These are phyloP conservation scores for Temnothorax curvispinosus DNA, from an alignment of 1,140 invertebrate genomes.

Conservation along the genomic window DNA sequence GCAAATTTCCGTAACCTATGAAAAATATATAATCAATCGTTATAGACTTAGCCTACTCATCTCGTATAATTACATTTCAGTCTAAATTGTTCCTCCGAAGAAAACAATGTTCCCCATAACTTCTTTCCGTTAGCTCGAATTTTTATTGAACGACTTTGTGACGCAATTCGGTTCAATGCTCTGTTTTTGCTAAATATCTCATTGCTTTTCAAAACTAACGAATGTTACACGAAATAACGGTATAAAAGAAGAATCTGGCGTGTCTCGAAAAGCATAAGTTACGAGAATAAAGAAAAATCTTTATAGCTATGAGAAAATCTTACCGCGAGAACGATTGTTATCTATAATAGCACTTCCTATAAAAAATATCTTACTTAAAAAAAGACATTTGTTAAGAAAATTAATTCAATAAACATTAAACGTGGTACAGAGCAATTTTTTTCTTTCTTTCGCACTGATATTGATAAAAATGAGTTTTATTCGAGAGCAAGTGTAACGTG, in stretches of 20 bases:
- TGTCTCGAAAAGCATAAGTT: neutral
- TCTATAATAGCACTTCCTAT: neutral
- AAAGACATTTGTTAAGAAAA: conserved; percentile 10
- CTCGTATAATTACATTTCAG: conserved; percentile 57
- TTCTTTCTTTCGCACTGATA: neutral
- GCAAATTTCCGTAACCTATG: conserved; percentile 6
- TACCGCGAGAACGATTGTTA: conserved; percentile 9
- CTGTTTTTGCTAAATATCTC: neutral
- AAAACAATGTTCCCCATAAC: conserved; percentile 7
- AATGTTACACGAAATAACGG: neutral
- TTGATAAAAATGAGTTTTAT: conserved; percentile 19
- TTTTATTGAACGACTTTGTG: neutral
- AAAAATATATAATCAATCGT: conserved; percentile 47
- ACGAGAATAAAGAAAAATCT: neutral
- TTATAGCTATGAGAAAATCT: neutral
- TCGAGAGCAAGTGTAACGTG: neutral
- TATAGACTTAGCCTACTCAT: conserved; percentile 39
- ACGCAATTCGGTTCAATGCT: conserved; percentile 28
- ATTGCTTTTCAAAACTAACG: conserved; percentile 13
- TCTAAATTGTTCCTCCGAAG: conserved; percentile 50
- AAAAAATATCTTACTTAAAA: neutral
- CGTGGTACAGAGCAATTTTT: neutral
- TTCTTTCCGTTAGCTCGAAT: neutral
- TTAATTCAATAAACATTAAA: neutral
- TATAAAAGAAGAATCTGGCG: conserved; percentile 11